These are phyloP conservation scores for Malthinus seriepunctatus DNA, from an alignment of 2,888 invertebrate genomes.

Conservation along the genomic window DNA sequence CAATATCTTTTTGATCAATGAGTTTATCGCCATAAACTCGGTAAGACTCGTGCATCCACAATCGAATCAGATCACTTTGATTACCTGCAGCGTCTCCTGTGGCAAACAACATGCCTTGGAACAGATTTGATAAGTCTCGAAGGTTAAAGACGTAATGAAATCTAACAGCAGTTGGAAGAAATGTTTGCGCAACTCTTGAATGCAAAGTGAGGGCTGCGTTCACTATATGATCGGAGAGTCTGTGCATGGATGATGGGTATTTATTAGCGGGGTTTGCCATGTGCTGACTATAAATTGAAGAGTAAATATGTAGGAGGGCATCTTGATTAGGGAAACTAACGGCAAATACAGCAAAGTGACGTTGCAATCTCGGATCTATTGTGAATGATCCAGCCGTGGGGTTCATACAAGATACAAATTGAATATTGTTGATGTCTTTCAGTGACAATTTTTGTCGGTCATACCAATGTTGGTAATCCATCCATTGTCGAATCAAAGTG, in stretches of 20 bases:
- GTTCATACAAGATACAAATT: conserved; percentile 96
- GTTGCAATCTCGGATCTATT: conserved; percentile 86
- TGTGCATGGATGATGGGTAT: conserved; percentile 64
- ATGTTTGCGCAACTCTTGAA: conserved; percentile 70
- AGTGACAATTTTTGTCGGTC: conserved; percentile 82
- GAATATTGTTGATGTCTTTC: conserved; percentile 91
- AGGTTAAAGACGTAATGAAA: conserved; percentile 95
- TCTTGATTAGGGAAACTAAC: conserved; percentile 85
- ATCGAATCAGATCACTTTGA: conserved; percentile 71
- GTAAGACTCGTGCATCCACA: conserved; percentile 90
- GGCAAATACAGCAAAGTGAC: conserved; percentile 86
- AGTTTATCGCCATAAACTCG: conserved; percentile 92
- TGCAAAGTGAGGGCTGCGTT: conserved; percentile 77
- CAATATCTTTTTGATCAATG: conserved; percentile 76
- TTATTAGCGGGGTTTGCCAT: conserved; percentile 67
- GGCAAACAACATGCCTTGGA: conserved; percentile 88
- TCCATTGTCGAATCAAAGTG: conserved; percentile 87
- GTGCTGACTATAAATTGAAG: conserved; percentile 80
- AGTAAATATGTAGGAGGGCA: conserved; percentile 82
- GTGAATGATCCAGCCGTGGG: conserved; percentile 95
- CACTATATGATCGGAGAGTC: conserved; percentile 66
- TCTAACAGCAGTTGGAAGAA: conserved; percentile 91
- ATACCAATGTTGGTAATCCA: conserved; percentile 96
- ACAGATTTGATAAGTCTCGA: conserved; percentile 90
- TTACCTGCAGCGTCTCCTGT: conserved; percentile 73